Percentiles rank a stretch among this genome's conserved stretches.
Conservation (phyloP, 2,888 invertebrate genomes). For the Lasius platythorax region DNA sequence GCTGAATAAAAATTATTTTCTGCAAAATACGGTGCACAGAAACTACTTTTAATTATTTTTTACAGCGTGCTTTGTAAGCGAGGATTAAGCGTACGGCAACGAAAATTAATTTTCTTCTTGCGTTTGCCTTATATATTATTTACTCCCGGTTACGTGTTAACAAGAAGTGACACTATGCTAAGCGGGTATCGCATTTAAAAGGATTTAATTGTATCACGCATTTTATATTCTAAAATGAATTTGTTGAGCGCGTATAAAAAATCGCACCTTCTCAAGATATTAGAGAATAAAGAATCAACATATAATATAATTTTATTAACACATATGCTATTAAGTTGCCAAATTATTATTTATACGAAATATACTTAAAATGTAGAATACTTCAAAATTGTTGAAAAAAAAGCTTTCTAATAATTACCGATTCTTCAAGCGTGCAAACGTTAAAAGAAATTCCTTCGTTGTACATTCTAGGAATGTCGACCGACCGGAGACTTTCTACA, state of each 20-base stretch:
- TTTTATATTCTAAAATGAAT: conserved; percentile 16
- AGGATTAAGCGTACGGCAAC: conserved; percentile 34
- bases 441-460: conserved; percentile 21
- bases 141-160: conserved; percentile 47
- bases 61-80: neutral
- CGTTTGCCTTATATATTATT: conserved; percentile 33
- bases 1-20: neutral
- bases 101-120: conserved; percentile 49
- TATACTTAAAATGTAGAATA: neutral
- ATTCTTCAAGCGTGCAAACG: neutral
- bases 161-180: conserved; percentile 33
- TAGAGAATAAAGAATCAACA: neutral
- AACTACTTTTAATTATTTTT: neutral
- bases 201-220: conserved; percentile 58
- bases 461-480: neutral
- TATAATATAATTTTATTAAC: neutral
- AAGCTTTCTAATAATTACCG: neutral
- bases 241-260: neutral
- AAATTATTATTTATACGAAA: neutral
- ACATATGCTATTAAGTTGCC: neutral
- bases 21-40: neutral
- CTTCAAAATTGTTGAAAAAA: neutral
- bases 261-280: neutral
- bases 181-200: conserved; percentile 52
- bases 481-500: conserved; percentile 3